Evolutionary conservation across 2,797 vertebrate genomes (phyloP), one percentile per base, ranked within the genome.

Genomic region (Oreortyx pictus): DNA sequence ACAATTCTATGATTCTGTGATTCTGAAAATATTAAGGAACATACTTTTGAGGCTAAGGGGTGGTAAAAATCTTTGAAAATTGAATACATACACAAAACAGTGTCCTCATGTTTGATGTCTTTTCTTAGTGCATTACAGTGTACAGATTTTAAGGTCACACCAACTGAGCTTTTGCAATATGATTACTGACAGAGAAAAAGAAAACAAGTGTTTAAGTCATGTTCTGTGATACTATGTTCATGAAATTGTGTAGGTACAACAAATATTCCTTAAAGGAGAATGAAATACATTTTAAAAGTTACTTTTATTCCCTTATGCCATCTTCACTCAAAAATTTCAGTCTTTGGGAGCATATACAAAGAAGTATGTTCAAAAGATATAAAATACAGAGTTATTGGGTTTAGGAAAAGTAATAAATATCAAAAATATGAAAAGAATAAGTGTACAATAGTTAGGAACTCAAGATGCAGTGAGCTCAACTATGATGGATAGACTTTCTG

Each of bases 401-500:
- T 39, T 72, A 35, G 35, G 9, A 70, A 31, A 1, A 44, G 22
- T 71, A 84, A 84, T 70, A 64, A 80, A 86, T 64, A 89, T 3
- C 35, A 90, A 82, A 72, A 79, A 66, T 29, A 4, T 64, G 20
- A 49, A 77, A 91, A 86, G 9, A 50, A 4, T 47, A 92, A 60
- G 5, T 65, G 46, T 60, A 65, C 18, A 77, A 35, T 31, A 82
- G 41, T 81, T 76, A 73, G 37, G 16, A 86, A 82, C 25, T 88
- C 61, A 85, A 84, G 68, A 88, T 54, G 17, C 54, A 84, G 29
- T 80, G 19, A 86, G 15, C 9, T 91, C 56, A 82, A 27, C 24
- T 79, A 31, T 83, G 61, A 92, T 52, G 37, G 43, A 85, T 57
- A 31, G 33, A 56, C 14, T 89, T 94, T 86, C 59, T 88, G 71